phyloP scores from a whole-genome alignment of 2,113 vertebrate genomes.

The Monarcha castaneiventris region DNA sequence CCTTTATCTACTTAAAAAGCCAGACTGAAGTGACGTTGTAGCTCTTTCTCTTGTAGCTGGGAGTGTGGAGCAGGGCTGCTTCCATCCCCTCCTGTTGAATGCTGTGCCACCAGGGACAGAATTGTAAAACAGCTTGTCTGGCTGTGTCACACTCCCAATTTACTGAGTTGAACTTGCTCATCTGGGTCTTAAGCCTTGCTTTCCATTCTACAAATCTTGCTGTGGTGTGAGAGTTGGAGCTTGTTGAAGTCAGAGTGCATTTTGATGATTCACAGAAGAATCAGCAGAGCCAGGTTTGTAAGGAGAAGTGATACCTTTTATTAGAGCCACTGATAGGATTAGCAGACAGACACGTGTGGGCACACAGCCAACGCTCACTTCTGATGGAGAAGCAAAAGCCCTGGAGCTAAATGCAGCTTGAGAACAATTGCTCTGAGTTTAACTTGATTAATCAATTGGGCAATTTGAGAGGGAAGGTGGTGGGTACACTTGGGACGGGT shows the following conservation, averaged over 20 bases:
- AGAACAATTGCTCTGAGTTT: background rate
- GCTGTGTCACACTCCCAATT: background rate
- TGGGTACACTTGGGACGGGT: background rate
- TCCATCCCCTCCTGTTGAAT: background rate
- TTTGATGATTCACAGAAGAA: background rate
- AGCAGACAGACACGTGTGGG: background rate
- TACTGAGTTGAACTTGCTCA: background rate
- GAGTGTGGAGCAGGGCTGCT: background rate
- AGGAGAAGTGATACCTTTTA: constrained; percentile 13
- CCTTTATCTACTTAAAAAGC: background rate
- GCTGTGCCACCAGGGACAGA: background rate
- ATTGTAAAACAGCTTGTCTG: background rate
- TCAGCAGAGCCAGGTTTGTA: background rate
- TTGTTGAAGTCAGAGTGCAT: background rate
- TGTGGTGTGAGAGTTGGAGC: background rate
- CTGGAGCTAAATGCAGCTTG: background rate
- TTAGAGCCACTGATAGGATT: constrained; percentile 22
- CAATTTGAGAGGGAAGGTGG: background rate
- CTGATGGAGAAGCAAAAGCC: background rate
- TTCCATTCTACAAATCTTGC: background rate
- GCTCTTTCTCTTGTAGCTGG: background rate
- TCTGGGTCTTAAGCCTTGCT: background rate
- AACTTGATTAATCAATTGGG: constrained; percentile 2
- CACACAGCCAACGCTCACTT: background rate
- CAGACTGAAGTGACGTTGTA: background rate